A percentile compares a stretch with the other conserved stretches of the same genome.
phyloP scores from a whole-genome alignment of 1,140 invertebrate genomes.

The Patella vulgata region DNA sequence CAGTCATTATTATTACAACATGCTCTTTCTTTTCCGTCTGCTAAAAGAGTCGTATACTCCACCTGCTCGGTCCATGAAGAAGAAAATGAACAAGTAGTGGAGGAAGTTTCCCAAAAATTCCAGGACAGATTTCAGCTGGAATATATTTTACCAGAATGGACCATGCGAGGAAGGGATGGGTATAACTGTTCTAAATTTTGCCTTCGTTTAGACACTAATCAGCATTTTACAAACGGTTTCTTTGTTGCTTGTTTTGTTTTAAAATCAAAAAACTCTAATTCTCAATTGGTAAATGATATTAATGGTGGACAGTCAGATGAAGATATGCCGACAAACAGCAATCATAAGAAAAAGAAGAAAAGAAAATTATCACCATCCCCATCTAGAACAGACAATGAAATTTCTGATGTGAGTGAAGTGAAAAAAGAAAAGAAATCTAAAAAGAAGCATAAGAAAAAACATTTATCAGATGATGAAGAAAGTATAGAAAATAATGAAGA shows the following conservation, averaged over 20 bases:
- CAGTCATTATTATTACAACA: conserved; percentile 87
- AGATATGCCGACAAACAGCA: too few relatives aligned
- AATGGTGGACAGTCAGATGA: too few relatives aligned
- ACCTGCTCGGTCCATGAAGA: conserved; percentile 90
- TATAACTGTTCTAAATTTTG: conserved; percentile 70
- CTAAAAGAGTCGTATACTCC: conserved; percentile 90
- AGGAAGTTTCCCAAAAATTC: conserved; percentile 67
- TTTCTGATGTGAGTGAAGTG: too few relatives aligned
- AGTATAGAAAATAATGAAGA: too few relatives aligned
- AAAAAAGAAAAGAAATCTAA: too few relatives aligned
- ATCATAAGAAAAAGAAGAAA: too few relatives aligned
- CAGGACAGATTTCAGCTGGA: conserved; percentile 40
- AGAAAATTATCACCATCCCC: too few relatives aligned
- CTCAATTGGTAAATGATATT: too few relatives aligned
- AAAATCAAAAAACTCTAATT: too few relatives aligned
- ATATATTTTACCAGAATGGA: conserved; percentile 54
- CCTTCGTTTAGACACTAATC: conserved; percentile 78
- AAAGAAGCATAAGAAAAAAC: too few relatives aligned
- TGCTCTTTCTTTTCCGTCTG: conserved; percentile 86
- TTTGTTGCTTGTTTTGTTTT: conserved; percentile 88
- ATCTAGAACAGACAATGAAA: too few relatives aligned
- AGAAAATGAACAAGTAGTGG: conserved; percentile 92
- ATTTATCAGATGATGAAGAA: too few relatives aligned
- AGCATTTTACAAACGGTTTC: conserved; percentile 90
- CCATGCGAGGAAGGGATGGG: conserved; percentile 51